A percentile compares a stretch with the other conserved stretches of the same genome.
Conservation (phyloP, 1,140 invertebrate species). For the Micrasema longulum region DNA sequence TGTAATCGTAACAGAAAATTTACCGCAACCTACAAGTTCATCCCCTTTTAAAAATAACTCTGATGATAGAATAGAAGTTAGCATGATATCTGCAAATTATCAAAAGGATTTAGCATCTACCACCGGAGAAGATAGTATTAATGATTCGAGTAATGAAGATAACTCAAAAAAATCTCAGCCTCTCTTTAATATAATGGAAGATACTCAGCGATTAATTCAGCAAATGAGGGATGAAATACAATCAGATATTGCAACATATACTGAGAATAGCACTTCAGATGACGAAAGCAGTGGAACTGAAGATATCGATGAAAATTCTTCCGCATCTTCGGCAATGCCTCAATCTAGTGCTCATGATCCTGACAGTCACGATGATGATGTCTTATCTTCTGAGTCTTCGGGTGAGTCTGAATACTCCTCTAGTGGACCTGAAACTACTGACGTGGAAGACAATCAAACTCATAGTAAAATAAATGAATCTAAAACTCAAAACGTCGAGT, state of each 20-base stretch:
- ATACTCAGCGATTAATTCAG: constrained; percentile 71
- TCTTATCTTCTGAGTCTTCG: constrained; percentile 55
- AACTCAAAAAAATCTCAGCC: constrained; percentile 59
- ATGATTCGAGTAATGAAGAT: constrained; percentile 11
- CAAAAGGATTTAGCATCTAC: background rate
- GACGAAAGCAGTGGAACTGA: constrained; percentile 65
- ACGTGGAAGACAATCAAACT: constrained; percentile 53
- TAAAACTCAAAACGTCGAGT: constrained; percentile 38
- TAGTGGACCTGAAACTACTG: constrained; percentile 31
- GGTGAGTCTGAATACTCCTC: constrained; percentile 54
- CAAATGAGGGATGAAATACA: constrained; percentile 74
- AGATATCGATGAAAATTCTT: constrained; percentile 67
- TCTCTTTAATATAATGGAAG: constrained; percentile 69
- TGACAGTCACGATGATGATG: constrained; percentile 58
- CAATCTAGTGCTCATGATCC: constrained; percentile 53
- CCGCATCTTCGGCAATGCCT: constrained; percentile 58
- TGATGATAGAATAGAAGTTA: background rate
- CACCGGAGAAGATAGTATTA: constrained; percentile 17
- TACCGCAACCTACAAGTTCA: background rate
- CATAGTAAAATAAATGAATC: constrained; percentile 50
- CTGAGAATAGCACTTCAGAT: constrained; percentile 61
- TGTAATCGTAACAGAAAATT: no score
- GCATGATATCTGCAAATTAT: constrained; percentile 1
- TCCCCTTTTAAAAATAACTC: background rate
- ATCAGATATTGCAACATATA: constrained; percentile 69